These are phyloP conservation scores for Anser cygnoides DNA, from an alignment of 2,113 vertebrate genomes.

Conservation along the genomic window DNA sequence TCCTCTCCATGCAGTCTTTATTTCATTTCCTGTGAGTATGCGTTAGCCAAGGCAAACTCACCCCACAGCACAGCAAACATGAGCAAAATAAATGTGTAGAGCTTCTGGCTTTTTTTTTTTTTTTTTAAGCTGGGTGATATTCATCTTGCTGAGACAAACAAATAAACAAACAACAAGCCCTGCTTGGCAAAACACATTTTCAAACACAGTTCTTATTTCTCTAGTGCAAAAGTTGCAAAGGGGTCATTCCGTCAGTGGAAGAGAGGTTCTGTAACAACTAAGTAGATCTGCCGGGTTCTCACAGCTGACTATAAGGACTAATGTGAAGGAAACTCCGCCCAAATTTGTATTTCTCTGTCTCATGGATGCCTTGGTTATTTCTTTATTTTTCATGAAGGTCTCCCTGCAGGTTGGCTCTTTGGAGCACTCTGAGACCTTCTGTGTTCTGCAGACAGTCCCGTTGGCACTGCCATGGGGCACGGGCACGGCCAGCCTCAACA, in stretches of 20 bases:
- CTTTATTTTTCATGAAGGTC: not conserved
- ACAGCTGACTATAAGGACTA: not conserved
- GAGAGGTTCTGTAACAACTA: not conserved
- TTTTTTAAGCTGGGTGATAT: not conserved
- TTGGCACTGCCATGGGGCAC: fast-evolving
- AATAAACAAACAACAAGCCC: not conserved
- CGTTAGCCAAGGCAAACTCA: not conserved
- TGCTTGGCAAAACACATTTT: not conserved
- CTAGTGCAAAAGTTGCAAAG: not conserved
- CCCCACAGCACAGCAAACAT: not conserved
- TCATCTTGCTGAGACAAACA: constrained; percentile 6
- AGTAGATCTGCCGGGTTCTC: not conserved
- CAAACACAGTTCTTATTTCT: not conserved
- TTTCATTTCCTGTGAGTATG: constrained; percentile 6
- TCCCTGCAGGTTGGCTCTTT: not conserved
- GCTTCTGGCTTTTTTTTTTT: not conserved
- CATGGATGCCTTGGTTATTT: not conserved
- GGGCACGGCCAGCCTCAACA: fast-evolving
- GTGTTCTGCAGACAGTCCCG: not conserved
- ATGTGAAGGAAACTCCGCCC: not conserved
- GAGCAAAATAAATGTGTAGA: not conserved
- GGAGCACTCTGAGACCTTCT: not conserved
- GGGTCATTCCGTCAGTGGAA: fast-evolving
- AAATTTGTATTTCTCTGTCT: not conserved
- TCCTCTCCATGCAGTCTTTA: not conserved